phyloP scores from a whole-genome alignment of 92 coral and sea anemone genomes.

The Porites cylindrica region DNA sequence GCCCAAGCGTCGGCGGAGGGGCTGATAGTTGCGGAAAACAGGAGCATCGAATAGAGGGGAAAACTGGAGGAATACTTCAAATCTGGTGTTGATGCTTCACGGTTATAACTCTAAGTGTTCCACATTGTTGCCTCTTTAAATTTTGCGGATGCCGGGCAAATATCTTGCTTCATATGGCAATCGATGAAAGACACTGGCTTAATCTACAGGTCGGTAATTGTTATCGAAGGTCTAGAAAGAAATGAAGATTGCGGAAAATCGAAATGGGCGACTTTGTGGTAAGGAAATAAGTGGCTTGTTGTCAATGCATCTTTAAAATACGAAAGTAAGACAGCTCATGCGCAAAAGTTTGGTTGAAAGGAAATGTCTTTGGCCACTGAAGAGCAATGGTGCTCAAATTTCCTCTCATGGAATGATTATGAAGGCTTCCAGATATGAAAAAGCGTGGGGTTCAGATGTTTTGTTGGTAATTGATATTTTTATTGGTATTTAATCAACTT shows the following conservation, averaged over 20 bases:
- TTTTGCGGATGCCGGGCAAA: too few relatives aligned
- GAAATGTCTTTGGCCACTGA: neutral
- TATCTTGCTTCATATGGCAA: too few relatives aligned
- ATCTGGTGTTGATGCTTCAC: too few relatives aligned
- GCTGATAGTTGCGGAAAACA: too few relatives aligned
- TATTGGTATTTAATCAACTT: neutral
- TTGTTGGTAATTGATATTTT: neutral
- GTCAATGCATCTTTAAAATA: neutral
- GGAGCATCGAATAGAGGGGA: too few relatives aligned
- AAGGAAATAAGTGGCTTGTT: neutral
- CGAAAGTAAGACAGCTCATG: neutral
- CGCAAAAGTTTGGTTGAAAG: neutral
- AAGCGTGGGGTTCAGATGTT: neutral
- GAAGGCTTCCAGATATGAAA: neutral
- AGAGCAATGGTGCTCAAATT: neutral
- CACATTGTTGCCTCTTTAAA: too few relatives aligned
- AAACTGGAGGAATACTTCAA: too few relatives aligned
- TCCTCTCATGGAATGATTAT: neutral
- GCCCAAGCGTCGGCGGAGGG: too few relatives aligned
- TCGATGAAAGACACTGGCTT: too few relatives aligned
- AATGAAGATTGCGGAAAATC: neutral
- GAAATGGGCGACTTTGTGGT: neutral
- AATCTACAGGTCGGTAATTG: neutral
- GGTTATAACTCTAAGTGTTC: too few relatives aligned
- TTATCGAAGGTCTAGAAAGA: neutral